These are phyloP conservation scores for Tachina fera DNA, from an alignment of 2,888 invertebrate genomes.

Conservation along the genomic window DNA sequence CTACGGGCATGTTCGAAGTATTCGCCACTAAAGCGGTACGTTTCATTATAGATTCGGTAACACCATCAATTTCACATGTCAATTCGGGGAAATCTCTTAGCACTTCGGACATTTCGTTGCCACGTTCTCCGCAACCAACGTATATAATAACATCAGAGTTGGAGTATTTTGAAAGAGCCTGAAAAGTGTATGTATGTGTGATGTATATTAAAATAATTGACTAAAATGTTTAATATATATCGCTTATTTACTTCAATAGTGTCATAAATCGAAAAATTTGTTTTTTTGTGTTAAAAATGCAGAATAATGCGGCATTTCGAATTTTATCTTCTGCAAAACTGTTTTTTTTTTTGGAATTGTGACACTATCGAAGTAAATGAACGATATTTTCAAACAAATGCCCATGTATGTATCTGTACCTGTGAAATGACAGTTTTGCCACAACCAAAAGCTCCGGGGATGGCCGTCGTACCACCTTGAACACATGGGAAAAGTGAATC, in stretches of 20 bases:
- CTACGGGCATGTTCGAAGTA: slow-evolving; percentile 99
- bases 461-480: slow-evolving; percentile 98
- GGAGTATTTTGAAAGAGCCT: slow-evolving; percentile 97
- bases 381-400: neutral
- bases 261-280: no score
- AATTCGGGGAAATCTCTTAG: slow-evolving; percentile 98
- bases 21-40: slow-evolving; percentile 99
- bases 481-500: slow-evolving; percentile 99
- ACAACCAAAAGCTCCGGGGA: slow-evolving; percentile 99
- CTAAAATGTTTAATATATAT: neutral
- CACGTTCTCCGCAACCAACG: slow-evolving; percentile 99
- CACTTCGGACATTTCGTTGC: slow-evolving; percentile 99
- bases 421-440: slow-evolving; percentile 90
- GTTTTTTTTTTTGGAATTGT: no score
- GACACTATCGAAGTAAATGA: no score
- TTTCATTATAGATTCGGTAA: slow-evolving; percentile 99
- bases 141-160: slow-evolving; percentile 99
- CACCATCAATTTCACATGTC: slow-evolving; percentile 96
- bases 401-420: slow-evolving; percentile 74
- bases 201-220: neutral
- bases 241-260: no score
- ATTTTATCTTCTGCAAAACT: no score
- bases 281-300: no score
- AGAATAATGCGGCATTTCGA: no score
- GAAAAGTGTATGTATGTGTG: neutral